Base-by-base conservation (phyloP, 2,797 vertebrate species). In the Craterocephalus amniculus region DNA sequence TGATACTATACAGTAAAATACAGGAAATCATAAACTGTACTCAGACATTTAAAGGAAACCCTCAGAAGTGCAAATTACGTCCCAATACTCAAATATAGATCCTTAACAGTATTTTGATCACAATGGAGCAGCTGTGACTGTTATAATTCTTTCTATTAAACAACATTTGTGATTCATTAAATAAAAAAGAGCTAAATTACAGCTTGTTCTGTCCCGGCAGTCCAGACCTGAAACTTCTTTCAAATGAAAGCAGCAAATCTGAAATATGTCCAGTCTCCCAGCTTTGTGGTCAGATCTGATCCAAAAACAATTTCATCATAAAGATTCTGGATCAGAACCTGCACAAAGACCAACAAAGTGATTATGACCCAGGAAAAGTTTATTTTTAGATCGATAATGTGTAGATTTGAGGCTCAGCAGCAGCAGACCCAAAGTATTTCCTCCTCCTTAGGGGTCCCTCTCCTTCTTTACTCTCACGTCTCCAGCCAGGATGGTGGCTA, bases 401-500 rank as follows among this genome's bases (percentile, higher is more conserved):
- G 22, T 18, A 13, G 24, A 24, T 51, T 79, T 38, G 58, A 76
- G 68, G 64, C 76, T 67, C 56, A 55, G 69, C 52, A 70, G 78
- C 58, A 62, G 29, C n/a, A 40, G 43, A 35, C 31, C 36, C 13
- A 26, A 48, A n/a, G 34, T 35, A 31, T 2, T 16, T 24, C 49
- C 13, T 26, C 18, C 20, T 52, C 61, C 68, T 89, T 80, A 91
- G 1, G 88, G 78, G 81, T 91, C 89, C 29, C 84, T 67, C 80
- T 99, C 97, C 91, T 99, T 99, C 96, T 99, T 98, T 87, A 98
- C 97, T 94, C 97, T 97, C 76, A 99, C 97, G 74, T 99, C 97
- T 85, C 97, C 97, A 1, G 97, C 96, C 92, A 99, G 93, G 93
- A 99, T 99, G 91, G 97, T 99, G 22, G 96, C 96, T 20, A 99